These are phyloP conservation scores for Notarius lentiginosus DNA, from an alignment of 2,113 vertebrate genomes.

Conservation along the genomic window DNA sequence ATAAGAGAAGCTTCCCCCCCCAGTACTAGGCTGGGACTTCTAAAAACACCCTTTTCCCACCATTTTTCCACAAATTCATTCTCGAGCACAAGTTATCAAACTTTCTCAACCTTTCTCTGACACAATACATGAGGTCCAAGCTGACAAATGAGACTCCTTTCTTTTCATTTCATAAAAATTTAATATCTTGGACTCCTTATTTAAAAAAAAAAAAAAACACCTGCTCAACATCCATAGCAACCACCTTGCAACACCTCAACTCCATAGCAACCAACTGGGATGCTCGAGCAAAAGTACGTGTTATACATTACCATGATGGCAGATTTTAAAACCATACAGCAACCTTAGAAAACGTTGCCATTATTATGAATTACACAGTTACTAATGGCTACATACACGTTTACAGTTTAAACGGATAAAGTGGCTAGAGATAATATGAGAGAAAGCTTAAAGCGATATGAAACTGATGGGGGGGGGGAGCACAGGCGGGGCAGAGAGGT, in stretches of 20 bases:
- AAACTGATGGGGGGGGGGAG: not conserved
- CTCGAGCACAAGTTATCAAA: no score
- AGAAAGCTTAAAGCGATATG: not conserved
- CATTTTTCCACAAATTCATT: no score
- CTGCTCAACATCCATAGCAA: not conserved
- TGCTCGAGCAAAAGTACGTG: not conserved
- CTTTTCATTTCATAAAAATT: no score
- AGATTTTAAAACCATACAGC: not conserved
- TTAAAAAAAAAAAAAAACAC: not conserved
- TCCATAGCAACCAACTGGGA: not conserved
- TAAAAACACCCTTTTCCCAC: no score
- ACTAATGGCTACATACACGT: not conserved
- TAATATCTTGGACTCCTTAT: no score
- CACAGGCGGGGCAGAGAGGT: no score
- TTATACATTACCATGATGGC: not conserved
- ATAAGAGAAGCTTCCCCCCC: no score
- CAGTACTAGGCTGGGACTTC: no score
- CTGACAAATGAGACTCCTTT: no score
- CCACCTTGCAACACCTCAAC: not conserved
- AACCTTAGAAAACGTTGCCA: not conserved
- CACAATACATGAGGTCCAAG: no score
- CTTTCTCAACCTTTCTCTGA: no score
- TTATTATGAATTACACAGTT: not conserved
- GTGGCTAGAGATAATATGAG: no score
- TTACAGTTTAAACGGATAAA: not conserved